phyloP scores from a whole-genome alignment of 2,888 invertebrate species.

The Plebejus argus region DNA sequence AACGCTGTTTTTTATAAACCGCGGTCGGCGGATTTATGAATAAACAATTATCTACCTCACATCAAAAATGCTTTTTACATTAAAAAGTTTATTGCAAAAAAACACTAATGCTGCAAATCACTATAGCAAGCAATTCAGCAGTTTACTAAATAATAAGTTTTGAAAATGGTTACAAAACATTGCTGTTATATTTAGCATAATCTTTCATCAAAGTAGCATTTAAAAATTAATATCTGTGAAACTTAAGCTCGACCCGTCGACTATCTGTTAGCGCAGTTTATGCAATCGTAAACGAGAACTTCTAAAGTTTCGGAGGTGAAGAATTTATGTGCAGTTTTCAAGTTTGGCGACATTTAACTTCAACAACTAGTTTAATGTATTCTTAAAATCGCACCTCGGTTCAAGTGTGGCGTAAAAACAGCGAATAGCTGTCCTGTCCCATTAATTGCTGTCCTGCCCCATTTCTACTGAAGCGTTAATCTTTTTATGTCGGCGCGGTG shows the following conservation, averaged over 20 bases:
- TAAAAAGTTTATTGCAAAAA: no score
- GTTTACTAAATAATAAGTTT: no score
- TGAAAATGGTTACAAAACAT: no score
- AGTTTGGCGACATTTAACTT: constrained; percentile 27
- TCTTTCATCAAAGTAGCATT: not conserved
- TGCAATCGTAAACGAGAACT: constrained; percentile 25
- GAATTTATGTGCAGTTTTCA: constrained; percentile 27
- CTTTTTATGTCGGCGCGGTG: constrained; percentile 22
- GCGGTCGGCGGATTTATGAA: not conserved
- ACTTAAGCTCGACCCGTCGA: not conserved
- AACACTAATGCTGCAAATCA: no score
- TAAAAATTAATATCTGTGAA: not conserved
- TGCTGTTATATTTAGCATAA: no score
- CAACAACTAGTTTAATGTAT: constrained; percentile 22
- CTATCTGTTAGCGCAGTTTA: not conserved
- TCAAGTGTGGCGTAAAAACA: constrained; percentile 7
- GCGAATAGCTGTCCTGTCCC: constrained; percentile 16
- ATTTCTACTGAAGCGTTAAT: constrained; percentile 29
- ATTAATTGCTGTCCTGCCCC: constrained; percentile 9
- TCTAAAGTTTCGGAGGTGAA: constrained; percentile 19
- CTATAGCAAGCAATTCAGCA: no score
- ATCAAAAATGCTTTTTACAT: no score
- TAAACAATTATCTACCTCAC: not conserved
- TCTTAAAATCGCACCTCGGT: constrained; percentile 6
- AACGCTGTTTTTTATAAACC: not conserved